Evolutionary conservation across 1,140 invertebrate genomes (phyloP).

Genomic region (Megathymus violae): DNA sequence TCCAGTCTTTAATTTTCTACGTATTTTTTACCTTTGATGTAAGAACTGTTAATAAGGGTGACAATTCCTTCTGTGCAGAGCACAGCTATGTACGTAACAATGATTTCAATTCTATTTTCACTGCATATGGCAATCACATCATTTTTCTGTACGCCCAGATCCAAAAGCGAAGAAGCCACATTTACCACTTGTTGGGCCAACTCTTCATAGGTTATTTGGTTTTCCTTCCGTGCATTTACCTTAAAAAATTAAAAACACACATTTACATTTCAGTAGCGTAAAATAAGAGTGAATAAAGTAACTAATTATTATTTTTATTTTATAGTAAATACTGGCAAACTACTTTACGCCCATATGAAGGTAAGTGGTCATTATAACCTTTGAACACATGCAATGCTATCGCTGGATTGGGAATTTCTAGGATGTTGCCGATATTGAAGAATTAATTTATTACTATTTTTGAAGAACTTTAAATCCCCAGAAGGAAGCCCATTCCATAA

Average conservation of each 20-base stretch:
- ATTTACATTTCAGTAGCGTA: too few relatives aligned
- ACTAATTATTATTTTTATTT: too few relatives aligned
- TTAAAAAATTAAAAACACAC: constrained; percentile 38
- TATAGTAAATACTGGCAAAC: too few relatives aligned
- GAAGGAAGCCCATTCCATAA: too few relatives aligned
- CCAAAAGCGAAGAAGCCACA: constrained; percentile 45
- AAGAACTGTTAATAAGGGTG: constrained; percentile 75
- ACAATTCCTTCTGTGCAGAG: constrained; percentile 69
- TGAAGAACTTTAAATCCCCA: too few relatives aligned
- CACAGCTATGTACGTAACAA: constrained; percentile 59
- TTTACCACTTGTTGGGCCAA: constrained; percentile 54
- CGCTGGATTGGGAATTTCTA: too few relatives aligned
- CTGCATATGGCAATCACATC: constrained; percentile 77
- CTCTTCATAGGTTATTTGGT: constrained; percentile 51
- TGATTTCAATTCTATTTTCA: constrained; percentile 81
- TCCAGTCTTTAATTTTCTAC: background rate
- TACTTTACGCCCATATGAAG: too few relatives aligned
- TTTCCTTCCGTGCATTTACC: constrained; percentile 54
- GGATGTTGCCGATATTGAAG: too few relatives aligned
- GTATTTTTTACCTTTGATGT: constrained; percentile 69
- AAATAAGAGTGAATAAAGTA: too few relatives aligned
- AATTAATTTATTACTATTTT: too few relatives aligned
- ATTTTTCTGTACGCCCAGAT: constrained; percentile 58
- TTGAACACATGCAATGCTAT: too few relatives aligned
- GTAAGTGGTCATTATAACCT: too few relatives aligned